A percentile compares a stretch with the other conserved stretches of the same genome.
These are phyloP conservation scores for Choloepus didactylus DNA, from an alignment of 2,797 vertebrate genomes.

Conservation along the genomic window DNA sequence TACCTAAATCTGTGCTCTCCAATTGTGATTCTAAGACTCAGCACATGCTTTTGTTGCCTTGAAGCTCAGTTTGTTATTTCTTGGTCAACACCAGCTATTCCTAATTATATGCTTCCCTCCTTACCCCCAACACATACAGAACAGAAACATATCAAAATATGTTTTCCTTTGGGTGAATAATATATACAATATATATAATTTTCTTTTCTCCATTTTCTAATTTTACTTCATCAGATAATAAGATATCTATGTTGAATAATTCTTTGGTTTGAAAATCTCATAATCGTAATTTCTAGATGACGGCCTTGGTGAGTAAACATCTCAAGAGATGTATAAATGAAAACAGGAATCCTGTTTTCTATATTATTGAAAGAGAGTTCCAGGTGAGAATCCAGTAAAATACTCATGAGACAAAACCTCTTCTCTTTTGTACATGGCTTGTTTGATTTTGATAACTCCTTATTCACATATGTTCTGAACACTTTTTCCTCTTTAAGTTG, in stretches of 20 bases:
- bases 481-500: background rate
- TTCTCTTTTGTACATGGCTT: background rate
- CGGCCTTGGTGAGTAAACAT: background rate
- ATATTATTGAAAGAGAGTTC: background rate
- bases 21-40: too few relatives aligned
- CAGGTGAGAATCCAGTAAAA: background rate
- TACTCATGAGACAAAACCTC: background rate
- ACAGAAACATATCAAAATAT: background rate
- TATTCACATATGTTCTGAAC: background rate
- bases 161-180: background rate
- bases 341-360: background rate
- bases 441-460: background rate
- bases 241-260: background rate
- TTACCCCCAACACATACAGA: background rate
- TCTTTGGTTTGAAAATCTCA: background rate
- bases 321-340: background rate
- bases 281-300: background rate
- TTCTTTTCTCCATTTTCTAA: slow-evolving; percentile 1
- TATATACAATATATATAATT: background rate
- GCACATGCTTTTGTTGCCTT: too few relatives aligned
- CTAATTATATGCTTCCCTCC: too few relatives aligned
- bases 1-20: too few relatives aligned
- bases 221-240: background rate
- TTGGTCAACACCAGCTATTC: too few relatives aligned
- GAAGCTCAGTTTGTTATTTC: too few relatives aligned